Evolutionary conservation across 2,888 invertebrate genomes (phyloP).

Genomic region (Chamaedrilus cognettii): DNA sequence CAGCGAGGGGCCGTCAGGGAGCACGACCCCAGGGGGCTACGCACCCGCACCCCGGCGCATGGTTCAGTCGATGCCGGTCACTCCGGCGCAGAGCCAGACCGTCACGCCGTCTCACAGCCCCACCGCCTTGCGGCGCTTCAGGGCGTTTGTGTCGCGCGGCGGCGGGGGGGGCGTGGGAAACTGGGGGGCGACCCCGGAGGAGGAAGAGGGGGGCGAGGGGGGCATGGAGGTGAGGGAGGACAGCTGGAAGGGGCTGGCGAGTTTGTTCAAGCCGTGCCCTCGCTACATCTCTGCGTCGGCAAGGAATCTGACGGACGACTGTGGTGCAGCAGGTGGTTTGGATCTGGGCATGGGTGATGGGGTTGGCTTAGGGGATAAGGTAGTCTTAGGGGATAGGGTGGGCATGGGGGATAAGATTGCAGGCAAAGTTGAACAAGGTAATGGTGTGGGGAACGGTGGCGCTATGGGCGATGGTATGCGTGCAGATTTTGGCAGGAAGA

Average conservation of each 20-base stretch:
- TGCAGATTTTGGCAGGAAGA: too few species aligned
- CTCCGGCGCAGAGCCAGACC: conserved; percentile 34
- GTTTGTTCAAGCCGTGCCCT: conserved; percentile 35
- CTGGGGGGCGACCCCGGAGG: conserved; percentile 20
- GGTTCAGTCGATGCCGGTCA: conserved; percentile 37
- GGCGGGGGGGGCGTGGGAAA: conserved; percentile 24
- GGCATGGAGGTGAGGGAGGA: conserved; percentile 20
- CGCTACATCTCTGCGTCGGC: conserved; percentile 27
- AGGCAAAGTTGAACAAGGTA: too few species aligned
- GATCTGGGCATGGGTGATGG: too few species aligned
- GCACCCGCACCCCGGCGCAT: conserved; percentile 19
- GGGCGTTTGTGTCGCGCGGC: conserved; percentile 34
- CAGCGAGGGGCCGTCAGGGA: not conserved
- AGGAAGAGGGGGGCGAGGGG: conserved; percentile 14
- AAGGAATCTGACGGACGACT: too few species aligned
- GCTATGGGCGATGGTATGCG: too few species aligned
- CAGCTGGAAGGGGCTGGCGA: conserved; percentile 30
- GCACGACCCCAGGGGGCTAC: not conserved
- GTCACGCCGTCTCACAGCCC: conserved; percentile 35
- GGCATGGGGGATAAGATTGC: too few species aligned
- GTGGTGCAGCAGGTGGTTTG: too few species aligned
- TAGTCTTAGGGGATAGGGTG: too few species aligned
- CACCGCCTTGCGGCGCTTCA: conserved; percentile 25
- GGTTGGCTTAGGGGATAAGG: too few species aligned
- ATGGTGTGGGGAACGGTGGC: too few species aligned